Percentiles rank a stretch among this genome's conserved stretches.
These are phyloP conservation scores for Odontomachus brunneus DNA, from an alignment of 1,140 invertebrate species.

Conservation along the genomic window DNA sequence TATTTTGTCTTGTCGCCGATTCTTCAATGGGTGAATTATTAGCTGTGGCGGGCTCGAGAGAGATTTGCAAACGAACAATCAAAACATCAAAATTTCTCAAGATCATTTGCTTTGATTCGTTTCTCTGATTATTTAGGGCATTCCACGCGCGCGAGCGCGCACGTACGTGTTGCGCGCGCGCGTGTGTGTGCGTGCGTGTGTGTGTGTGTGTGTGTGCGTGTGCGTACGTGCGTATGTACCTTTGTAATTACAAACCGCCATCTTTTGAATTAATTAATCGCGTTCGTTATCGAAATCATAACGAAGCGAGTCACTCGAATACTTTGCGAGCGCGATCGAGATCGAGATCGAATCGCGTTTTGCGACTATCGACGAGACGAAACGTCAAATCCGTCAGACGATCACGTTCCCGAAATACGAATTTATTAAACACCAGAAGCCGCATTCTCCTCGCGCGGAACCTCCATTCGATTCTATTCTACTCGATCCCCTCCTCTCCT, in stretches of 20 bases:
- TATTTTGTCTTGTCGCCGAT: not conserved
- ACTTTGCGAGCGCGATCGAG: not conserved
- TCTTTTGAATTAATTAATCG: conserved; percentile 41
- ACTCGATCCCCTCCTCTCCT: too few species aligned
- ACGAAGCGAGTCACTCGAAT: not conserved
- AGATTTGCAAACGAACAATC: not conserved
- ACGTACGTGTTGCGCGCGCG: not conserved
- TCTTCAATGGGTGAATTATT: not conserved
- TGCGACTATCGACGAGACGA: conserved; percentile 2
- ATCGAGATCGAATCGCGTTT: too few species aligned
- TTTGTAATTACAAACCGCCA: conserved; percentile 7
- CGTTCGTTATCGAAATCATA: not conserved
- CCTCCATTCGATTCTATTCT: not conserved
- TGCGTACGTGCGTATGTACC: too few species aligned
- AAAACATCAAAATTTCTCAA: not conserved
- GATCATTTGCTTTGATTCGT: not conserved
- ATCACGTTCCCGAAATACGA: conserved; percentile 36
- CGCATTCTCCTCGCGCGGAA: not conserved
- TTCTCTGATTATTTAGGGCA: conserved; percentile 15
- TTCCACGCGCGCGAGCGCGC: not conserved
- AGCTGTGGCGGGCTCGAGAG: too few species aligned
- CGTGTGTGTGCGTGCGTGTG: too few species aligned
- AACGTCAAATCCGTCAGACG: not conserved
- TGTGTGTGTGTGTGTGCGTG: too few species aligned
- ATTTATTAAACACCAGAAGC: conserved; percentile 50